Base-by-base conservation (phyloP, 2,113 vertebrate species). In the Rhinolophus sinicus region DNA sequence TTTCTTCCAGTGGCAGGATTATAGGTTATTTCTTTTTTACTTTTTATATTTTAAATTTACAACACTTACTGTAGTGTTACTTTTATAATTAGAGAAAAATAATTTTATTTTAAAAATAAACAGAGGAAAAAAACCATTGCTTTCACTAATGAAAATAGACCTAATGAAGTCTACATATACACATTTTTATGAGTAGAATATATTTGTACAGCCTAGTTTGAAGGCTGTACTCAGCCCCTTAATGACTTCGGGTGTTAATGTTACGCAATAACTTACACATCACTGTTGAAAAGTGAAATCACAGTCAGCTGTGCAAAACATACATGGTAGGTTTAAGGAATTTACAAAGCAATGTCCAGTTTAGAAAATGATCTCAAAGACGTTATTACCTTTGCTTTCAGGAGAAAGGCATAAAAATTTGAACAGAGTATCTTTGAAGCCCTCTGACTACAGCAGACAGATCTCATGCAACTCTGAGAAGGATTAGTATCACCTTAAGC, bases 71-170 rank as follows among this genome's bases (percentile, higher is more conserved):
- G 24, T 28, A 40, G 3, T 26, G 4, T 69, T 69, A 54, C 54
- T 77, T 94, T 77, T 64, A 21, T 83, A 92, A 83, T 64, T 88
- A 92, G 54, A 62, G 14, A 83, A 47, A 28, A 88, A 50, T 88
- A 72, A 50, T 64, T 96, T 77, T 78, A 84, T 56, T 47, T 76
- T 16, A 76, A 54, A 87, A 88, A 60, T 44, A 87, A 67, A 47
- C 18, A 58, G 0, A 44, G 30, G 16, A 50, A 83, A 88, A 56
- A 83, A 88, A 96, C 2, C n/a, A 77, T 30, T 94, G 15, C 4
- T 67, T 60, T 87, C 58, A 60, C 72, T 70, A 72, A 78, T 72
- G 84, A 92, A 72, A 28, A 77, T 19, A 84, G 50, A 56, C 3
- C 26, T 35, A 28, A 58, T 58, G 33, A 88, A 19, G n/a, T 62